phyloP scores from a whole-genome alignment of 2,888 invertebrate genomes.

The Drosophila fungiperda region DNA sequence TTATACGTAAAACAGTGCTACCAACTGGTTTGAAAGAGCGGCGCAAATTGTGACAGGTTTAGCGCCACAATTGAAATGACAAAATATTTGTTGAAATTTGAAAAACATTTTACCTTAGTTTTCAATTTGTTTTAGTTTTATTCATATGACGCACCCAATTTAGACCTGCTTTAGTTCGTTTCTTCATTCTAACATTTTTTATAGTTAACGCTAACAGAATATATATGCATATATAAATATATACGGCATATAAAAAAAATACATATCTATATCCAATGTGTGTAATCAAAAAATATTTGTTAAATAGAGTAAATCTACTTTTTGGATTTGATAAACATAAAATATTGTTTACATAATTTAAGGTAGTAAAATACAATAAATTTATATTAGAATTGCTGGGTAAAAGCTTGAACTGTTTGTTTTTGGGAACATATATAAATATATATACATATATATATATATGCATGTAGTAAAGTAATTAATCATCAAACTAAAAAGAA shows the following conservation, averaged over 20 bases:
- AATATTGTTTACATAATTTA: conserved; percentile 47
- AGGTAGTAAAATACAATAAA: conserved; percentile 42
- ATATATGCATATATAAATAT: conserved; percentile 39
- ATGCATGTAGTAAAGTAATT: conserved; percentile 43
- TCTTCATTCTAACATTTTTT: conserved; percentile 61
- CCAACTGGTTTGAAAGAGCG: background rate
- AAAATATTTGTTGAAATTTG: background rate
- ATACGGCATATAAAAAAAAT: conserved; percentile 62
- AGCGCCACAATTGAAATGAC: conserved; percentile 10
- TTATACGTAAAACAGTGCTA: conserved; percentile 2
- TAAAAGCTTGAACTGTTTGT: conserved; percentile 42
- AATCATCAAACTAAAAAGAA: conserved; percentile 65
- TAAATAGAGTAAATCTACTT: conserved; percentile 66
- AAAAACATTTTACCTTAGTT: conserved; percentile 3
- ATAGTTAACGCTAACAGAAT: conserved; percentile 71
- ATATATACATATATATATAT: conserved; percentile 40
- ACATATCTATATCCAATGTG: conserved; percentile 62
- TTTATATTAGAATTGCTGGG: conserved; percentile 41
- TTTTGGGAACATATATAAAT: conserved; percentile 53
- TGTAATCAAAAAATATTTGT: conserved; percentile 61
- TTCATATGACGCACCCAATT: conserved; percentile 72
- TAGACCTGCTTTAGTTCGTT: conserved; percentile 56
- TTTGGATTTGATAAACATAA: conserved; percentile 60
- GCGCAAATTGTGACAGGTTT: background rate
- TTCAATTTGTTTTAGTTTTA: conserved; percentile 53